These are phyloP conservation scores for Ceryle rudis DNA, from an alignment of 2,797 vertebrate species.

Conservation along the genomic window DNA sequence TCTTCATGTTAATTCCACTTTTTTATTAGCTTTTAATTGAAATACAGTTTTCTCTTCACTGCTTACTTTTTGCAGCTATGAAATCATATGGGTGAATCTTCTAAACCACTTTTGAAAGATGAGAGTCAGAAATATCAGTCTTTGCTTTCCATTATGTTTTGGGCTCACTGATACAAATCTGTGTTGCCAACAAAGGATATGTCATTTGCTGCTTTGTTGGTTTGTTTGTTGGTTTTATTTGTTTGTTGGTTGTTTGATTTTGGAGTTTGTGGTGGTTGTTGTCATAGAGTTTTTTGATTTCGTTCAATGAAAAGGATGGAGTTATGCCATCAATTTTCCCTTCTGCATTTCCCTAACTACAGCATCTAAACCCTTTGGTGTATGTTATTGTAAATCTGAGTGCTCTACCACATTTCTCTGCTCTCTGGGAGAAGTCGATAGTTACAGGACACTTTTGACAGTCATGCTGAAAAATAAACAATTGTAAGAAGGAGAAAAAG, in stretches of 20 bases:
- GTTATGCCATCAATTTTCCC: background rate
- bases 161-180: background rate
- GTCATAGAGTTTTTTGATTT: too few relatives aligned
- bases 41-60: background rate
- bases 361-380: background rate
- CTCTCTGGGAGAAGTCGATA: background rate
- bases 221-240: background rate
- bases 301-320: background rate
- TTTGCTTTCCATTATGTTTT: background rate
- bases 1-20: background rate
- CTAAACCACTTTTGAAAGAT: background rate
- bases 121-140: background rate
- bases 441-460: background rate
- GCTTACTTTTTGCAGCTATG: background rate
- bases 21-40: background rate
- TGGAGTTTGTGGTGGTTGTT: background rate
- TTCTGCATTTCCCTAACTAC: background rate
- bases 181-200: background rate
- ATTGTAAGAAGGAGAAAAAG: background rate
- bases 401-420: background rate
- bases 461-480: background rate
- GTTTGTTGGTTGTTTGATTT: background rate
- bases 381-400: background rate
- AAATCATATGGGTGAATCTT: background rate
- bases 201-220: rapidly evolving